These are phyloP conservation scores for Lates japonicus DNA, from an alignment of 2,797 vertebrate species.

Conservation along the genomic window DNA sequence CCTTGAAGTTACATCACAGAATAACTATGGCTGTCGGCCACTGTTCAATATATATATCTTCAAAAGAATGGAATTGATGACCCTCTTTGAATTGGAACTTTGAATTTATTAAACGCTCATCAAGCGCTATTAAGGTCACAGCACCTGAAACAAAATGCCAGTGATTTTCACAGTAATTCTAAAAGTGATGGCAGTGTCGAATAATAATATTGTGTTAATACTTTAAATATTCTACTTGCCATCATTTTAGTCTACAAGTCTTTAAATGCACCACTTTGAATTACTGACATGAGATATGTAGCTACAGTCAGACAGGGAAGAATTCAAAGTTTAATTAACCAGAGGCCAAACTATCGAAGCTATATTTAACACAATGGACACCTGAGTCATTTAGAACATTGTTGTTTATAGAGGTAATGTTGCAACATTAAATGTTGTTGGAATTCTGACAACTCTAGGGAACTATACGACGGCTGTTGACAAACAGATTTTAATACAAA, in stretches of 20 bases:
- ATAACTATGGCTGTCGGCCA: neutral
- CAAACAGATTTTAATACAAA: neutral
- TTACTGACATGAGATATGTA: neutral
- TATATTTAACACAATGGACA: neutral
- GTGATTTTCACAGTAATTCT: slow-evolving; percentile 5
- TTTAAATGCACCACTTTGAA: slow-evolving; percentile 13
- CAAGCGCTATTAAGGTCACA: too few species aligned
- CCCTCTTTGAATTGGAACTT: too few species aligned
- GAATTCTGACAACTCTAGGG: neutral
- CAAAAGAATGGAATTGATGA: neutral
- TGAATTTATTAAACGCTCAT: too few species aligned
- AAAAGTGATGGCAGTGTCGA: slow-evolving; percentile 11
- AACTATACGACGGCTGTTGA: neutral
- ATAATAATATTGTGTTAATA: slow-evolving; percentile 3
- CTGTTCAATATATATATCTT: neutral
- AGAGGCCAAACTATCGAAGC: neutral
- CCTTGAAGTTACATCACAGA: slow-evolving; percentile 9
- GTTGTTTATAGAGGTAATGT: neutral
- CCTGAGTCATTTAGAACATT: neutral
- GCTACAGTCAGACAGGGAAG: neutral
- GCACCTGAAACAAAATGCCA: neutral
- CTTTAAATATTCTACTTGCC: neutral
- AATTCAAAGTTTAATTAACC: slow-evolving; percentile 7
- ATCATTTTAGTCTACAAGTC: neutral
- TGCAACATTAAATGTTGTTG: too few species aligned